Percentiles rank a stretch among this genome's conserved stretches.
These are phyloP conservation scores for Phocides pigmalion DNA, from an alignment of 1,140 invertebrate genomes.

Conservation along the genomic window DNA sequence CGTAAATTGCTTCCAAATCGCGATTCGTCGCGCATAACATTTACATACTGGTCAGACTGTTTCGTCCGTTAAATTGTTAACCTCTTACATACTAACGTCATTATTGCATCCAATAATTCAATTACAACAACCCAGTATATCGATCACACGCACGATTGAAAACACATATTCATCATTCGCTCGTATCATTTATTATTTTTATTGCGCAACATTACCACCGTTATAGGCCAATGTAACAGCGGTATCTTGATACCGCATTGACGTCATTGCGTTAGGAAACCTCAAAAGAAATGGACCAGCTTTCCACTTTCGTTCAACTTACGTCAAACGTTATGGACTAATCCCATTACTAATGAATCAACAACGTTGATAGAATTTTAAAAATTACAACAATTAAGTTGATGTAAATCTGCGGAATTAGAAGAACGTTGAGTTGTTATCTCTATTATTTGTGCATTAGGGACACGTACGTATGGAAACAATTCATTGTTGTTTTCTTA, in stretches of 20 bases:
- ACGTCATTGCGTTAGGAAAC: slow-evolving; percentile 62
- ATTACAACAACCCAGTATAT: slow-evolving; percentile 35
- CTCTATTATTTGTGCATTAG: no score
- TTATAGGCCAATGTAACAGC: slow-evolving; percentile 47
- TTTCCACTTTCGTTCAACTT: slow-evolving; percentile 59
- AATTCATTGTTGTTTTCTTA: no score
- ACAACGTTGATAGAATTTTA: no score
- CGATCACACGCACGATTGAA: slow-evolving; percentile 38
- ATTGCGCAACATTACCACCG: slow-evolving; percentile 62
- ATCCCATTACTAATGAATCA: not conserved
- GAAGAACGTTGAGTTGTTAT: no score
- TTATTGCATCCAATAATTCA: slow-evolving; percentile 20
- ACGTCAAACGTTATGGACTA: slow-evolving; percentile 54
- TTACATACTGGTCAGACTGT: no score
- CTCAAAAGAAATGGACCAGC: slow-evolving; percentile 73
- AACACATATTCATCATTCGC: slow-evolving; percentile 40
- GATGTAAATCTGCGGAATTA: no score
- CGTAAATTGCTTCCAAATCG: no score
- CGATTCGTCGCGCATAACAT: no score
- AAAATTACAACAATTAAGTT: no score
- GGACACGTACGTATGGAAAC: no score
- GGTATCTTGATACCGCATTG: slow-evolving; percentile 55
- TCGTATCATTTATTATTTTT: slow-evolving; percentile 46
- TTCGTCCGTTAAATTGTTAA: not conserved
- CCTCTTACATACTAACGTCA: slow-evolving; percentile 12